Percentiles rank a stretch among this genome's conserved stretches.
phyloP scores from a whole-genome alignment of 2,797 vertebrate genomes.

The Linurgus olivaceus region DNA sequence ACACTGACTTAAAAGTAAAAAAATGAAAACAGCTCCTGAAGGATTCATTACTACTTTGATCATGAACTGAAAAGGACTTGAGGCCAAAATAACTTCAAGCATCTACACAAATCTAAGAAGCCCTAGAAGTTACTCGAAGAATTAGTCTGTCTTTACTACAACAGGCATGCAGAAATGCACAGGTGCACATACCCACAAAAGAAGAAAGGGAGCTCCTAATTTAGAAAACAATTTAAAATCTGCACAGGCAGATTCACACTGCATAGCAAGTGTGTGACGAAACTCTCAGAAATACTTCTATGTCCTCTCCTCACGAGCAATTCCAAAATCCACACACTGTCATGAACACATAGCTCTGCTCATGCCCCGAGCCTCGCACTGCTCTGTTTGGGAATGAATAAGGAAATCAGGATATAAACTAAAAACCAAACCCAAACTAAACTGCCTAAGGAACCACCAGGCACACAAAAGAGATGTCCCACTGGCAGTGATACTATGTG shows the following conservation, averaged over 20 bases:
- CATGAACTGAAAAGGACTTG: background rate
- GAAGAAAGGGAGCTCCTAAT: background rate
- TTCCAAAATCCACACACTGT: background rate
- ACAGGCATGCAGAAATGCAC: background rate
- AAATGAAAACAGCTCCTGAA: background rate
- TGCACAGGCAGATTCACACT: background rate
- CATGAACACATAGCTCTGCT: background rate
- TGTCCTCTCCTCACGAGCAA: background rate
- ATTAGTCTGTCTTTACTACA: background rate
- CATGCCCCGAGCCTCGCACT: accelerated
- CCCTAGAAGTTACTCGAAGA: background rate
- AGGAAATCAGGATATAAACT: background rate
- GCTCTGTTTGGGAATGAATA: background rate
- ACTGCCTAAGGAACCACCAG: background rate
- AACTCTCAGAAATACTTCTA: background rate
- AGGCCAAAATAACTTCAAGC: background rate
- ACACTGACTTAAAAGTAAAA: background rate
- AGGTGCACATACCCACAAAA: background rate
- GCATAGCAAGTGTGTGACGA: background rate
- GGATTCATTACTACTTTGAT: background rate
- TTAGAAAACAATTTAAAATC: slow-evolving; percentile 9
- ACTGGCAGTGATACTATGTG: accelerated
- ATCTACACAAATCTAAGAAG: background rate
- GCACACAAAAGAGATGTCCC: background rate
- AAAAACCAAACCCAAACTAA: background rate